phyloP scores from a whole-genome alignment of 2,113 vertebrate genomes.

The Lampris megalopsis region DNA sequence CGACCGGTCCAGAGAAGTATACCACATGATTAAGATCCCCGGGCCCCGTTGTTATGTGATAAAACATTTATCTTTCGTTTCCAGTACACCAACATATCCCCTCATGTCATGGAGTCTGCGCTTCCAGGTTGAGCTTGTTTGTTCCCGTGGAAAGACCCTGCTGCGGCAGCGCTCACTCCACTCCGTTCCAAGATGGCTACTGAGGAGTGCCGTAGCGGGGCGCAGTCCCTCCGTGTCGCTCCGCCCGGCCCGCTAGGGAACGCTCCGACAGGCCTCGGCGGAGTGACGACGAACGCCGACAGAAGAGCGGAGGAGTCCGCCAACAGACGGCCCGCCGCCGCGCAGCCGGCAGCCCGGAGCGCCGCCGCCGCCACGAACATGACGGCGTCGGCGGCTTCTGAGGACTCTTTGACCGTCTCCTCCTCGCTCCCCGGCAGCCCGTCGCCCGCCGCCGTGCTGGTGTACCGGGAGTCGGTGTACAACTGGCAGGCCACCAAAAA shows the following conservation, averaged over 20 bases:
- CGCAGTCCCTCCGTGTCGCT: slow-evolving; percentile 64
- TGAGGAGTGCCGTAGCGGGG: slow-evolving; percentile 79
- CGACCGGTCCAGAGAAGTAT: neutral
- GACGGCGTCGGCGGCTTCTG: slow-evolving; percentile 50
- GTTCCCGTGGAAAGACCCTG: slow-evolving; percentile 56
- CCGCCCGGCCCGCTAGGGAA: slow-evolving; percentile 65
- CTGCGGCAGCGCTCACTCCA: slow-evolving; percentile 58
- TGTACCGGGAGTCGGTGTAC: slow-evolving; percentile 85
- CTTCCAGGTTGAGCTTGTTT: slow-evolving; percentile 65
- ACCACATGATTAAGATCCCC: no score
- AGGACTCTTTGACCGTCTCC: slow-evolving; percentile 61
- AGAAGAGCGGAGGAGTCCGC: slow-evolving; percentile 51
- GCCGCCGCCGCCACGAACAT: slow-evolving; percentile 56
- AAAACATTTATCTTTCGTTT: no score
- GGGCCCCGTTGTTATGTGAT: no score
- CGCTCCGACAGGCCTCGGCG: slow-evolving; percentile 18
- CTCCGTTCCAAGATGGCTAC: slow-evolving; percentile 84
- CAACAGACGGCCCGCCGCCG: slow-evolving; percentile 52
- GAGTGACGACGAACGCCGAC: slow-evolving; percentile 32
- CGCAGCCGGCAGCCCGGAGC: slow-evolving; percentile 54
- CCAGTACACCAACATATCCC: no score
- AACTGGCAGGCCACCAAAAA: slow-evolving; percentile 90
- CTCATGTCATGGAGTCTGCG: slow-evolving; percentile 23
- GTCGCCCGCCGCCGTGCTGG: slow-evolving; percentile 65
- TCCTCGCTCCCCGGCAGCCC: slow-evolving; percentile 57